Evolutionary conservation across 2,113 vertebrate genomes (phyloP).

Genomic region (Taurulus bubalis): DNA sequence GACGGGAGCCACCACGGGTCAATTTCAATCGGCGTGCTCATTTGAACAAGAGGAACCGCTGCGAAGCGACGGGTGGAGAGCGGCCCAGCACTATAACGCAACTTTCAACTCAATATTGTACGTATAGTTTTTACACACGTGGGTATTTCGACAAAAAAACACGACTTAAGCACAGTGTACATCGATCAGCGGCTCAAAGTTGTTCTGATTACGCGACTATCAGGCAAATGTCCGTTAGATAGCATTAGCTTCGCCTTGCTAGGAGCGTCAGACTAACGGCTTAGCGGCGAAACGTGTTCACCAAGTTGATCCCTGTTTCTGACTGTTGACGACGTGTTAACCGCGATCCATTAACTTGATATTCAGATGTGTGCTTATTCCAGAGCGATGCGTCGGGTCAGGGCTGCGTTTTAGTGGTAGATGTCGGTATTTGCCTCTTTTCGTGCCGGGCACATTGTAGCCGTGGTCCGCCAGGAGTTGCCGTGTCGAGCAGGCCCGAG

Average conservation of each 20-base stretch:
- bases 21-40: slow-evolving; percentile 72
- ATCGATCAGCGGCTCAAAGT: not conserved
- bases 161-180: not conserved
- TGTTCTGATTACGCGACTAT: not conserved
- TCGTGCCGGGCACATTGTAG: slow-evolving; percentile 58
- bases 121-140: slow-evolving; percentile 27
- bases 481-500: slow-evolving; percentile 54
- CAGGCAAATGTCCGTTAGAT: not conserved
- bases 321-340: not conserved
- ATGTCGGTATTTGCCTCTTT: not conserved
- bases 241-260: slow-evolving; percentile 61
- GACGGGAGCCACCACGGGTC: slow-evolving; percentile 74
- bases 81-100: slow-evolving; percentile 66
- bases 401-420: fast-evolving
- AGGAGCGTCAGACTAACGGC: slow-evolving; percentile 16
- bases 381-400: fast-evolving
- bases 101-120: slow-evolving; percentile 73
- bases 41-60: slow-evolving; percentile 77
- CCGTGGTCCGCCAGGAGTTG: slow-evolving; percentile 29
- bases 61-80: slow-evolving; percentile 61
- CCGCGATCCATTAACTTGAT: fast-evolving
- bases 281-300: slow-evolving; percentile 73
- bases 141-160: not conserved
- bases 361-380: fast-evolving
- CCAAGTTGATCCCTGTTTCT: slow-evolving; percentile 15